These are phyloP conservation scores for Idaea straminata DNA, from an alignment of 2,888 invertebrate species.

Conservation along the genomic window DNA sequence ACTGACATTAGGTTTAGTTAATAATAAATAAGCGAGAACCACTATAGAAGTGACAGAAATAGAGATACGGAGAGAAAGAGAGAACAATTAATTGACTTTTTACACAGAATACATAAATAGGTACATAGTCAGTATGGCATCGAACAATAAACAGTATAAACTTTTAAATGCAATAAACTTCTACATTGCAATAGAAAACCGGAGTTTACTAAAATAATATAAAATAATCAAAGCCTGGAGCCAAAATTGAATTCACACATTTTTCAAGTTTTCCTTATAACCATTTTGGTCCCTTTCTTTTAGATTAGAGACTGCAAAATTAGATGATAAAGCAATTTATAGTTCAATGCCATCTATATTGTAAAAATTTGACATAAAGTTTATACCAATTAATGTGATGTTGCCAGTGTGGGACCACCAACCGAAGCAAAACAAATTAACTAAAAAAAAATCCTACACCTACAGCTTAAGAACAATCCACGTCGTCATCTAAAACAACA, in stretches of 20 bases:
- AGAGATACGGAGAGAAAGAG: no score
- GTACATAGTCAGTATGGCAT: no score
- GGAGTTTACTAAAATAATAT: neutral
- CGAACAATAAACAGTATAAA: no score
- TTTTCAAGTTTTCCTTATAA: neutral
- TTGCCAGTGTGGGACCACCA: neutral
- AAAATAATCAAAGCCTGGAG: neutral
- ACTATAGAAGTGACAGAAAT: no score
- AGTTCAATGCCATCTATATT: neutral
- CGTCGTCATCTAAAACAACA: neutral
- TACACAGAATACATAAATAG: no score
- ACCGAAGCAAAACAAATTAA: neutral
- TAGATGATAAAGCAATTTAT: neutral
- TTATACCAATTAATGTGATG: neutral
- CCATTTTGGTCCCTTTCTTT: neutral
- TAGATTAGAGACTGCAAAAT: neutral
- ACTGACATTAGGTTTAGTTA: no score
- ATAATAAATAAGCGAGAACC: no score
- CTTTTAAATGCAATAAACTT: no score
- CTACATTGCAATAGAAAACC: no score
- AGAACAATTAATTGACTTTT: no score
- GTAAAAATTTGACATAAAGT: neutral
- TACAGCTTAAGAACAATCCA: slow-evolving; percentile 1
- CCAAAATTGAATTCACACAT: neutral
- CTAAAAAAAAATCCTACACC: neutral